Percentiles rank a stretch among this genome's conserved stretches.
phyloP scores from a whole-genome alignment of 2,797 vertebrate species.

The Esox lucius region DNA sequence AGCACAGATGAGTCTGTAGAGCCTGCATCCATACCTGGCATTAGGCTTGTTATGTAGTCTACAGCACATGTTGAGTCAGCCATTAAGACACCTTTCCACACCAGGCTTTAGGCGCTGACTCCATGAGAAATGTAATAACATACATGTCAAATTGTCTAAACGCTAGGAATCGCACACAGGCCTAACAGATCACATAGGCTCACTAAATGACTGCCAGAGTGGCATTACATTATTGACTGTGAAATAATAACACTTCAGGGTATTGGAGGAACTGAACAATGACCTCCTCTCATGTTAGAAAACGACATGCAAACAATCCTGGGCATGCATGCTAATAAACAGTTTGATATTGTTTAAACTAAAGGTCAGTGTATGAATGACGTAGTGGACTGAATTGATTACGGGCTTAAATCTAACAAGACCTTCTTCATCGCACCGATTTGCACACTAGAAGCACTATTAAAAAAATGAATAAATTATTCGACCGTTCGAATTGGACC shows the following conservation, averaged over 20 bases:
- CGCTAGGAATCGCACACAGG: background rate
- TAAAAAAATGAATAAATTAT: background rate
- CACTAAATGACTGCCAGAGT: background rate
- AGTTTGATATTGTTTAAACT: constrained; percentile 16
- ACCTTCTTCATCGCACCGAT: background rate
- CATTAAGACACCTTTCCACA: background rate
- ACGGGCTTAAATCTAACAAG: constrained; percentile 31
- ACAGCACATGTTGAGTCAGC: background rate
- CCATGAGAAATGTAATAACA: background rate
- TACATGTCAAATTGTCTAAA: background rate
- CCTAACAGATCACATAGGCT: background rate
- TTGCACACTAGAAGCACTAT: background rate
- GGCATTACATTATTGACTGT: background rate
- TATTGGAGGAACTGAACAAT: background rate
- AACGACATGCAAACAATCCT: background rate
- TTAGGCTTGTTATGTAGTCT: too few species aligned
- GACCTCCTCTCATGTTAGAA: background rate
- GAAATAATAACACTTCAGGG: background rate
- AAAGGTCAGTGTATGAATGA: constrained; percentile 29
- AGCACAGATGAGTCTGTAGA: background rate
- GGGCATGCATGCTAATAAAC: constrained; percentile 8
- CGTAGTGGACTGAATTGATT: constrained; percentile 28
- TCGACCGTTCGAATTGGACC: background rate
- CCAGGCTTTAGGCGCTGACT: background rate
- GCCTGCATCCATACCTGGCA: background rate